Base-by-base conservation (phyloP, 1,140 invertebrate genomes). In the Acromyrmex charruanus region DNA sequence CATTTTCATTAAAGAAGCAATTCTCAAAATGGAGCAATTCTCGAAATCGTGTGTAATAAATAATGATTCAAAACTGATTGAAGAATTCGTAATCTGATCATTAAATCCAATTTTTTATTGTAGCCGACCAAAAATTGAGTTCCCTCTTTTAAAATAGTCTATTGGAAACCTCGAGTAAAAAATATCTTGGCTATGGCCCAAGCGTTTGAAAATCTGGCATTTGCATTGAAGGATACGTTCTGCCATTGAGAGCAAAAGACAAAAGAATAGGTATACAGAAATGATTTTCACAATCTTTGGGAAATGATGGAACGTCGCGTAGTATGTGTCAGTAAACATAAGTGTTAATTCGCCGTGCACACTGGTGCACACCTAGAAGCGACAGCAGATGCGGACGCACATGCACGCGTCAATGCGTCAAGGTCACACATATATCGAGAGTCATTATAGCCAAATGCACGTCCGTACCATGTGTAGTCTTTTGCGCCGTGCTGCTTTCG, bases 381-480 rank as follows among this genome's bases (percentile, higher is more conserved):
- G 44, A 25, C 39, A 61, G 18, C 77, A 86, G 81, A 88, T 88
- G 74, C 74, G 53, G 58, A 58, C 69, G 31, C 49, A 87, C 21
- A 84, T 65, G 71, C 71, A 69, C 35, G 51, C 79, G 81, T 86
- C 51, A 79, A 87, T 53, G 25, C 81, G 51, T 51, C 90, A 90
- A 90, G 89, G 90, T 85, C 58, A 18, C 21, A 31, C 58, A 84
- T 77, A 87, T 84, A 44, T 66, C 12, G 44, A 35, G 35, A 61
- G 5, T 68, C 18, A 53, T 87, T 77, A 88, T 90, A 63, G 53
- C 49, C 21, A 69, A 79, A 69, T n/a, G 66, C 90, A 90, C 59
- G 89, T 63, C 10, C 49, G 25, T 49, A 85, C 49, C 89, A 91
- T 87, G 90, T 89, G 85, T 85, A 59, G 74, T 88, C 77, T 88